A percentile compares a stretch with the other conserved stretches of the same genome.
Conservation (phyloP, 2,797 vertebrate species). For the Otolemur crassicaudatus region DNA sequence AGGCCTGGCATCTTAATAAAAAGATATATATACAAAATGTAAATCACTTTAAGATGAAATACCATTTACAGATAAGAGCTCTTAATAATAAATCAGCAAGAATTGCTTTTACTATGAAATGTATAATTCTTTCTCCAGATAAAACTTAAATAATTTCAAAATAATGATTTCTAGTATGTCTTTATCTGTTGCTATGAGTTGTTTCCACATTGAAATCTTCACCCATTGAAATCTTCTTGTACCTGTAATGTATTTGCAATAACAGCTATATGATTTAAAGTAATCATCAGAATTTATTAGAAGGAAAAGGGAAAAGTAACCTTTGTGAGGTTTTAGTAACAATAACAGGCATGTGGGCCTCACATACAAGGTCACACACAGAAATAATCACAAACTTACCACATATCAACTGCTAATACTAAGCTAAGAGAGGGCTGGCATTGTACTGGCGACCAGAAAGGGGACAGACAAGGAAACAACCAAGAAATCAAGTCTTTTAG, state of each 20-base stretch:
- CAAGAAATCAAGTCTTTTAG: slow-evolving; percentile 39
- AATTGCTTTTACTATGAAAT: slow-evolving; percentile 57
- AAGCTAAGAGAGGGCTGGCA: slow-evolving; percentile 13
- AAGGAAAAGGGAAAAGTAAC: slow-evolving; percentile 23
- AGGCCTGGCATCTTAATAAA: slow-evolving; percentile 49
- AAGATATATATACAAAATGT: neutral
- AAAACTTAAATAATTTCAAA: slow-evolving; percentile 40
- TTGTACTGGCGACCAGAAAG: neutral
- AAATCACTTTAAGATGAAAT: slow-evolving; percentile 54
- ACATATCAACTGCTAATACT: slow-evolving; percentile 34
- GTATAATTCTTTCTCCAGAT: slow-evolving; percentile 4
- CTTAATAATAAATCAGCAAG: slow-evolving; percentile 45
- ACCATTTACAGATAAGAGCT: slow-evolving; percentile 29
- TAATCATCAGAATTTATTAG: slow-evolving; percentile 49
- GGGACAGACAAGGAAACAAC: neutral
- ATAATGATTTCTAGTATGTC: slow-evolving; percentile 44
- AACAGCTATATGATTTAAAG: slow-evolving; percentile 53
- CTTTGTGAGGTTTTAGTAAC: slow-evolving; percentile 51
- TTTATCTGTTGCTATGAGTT: slow-evolving; percentile 54
- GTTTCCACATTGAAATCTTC: slow-evolving; percentile 48
- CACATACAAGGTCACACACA: slow-evolving; percentile 47
- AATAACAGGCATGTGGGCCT: slow-evolving; percentile 28
- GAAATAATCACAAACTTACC: slow-evolving; percentile 61
- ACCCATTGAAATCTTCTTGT: neutral
- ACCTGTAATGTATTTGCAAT: slow-evolving; percentile 17